These are phyloP conservation scores for Abrostola triplasia DNA, from an alignment of 2,888 invertebrate genomes.

Conservation along the genomic window DNA sequence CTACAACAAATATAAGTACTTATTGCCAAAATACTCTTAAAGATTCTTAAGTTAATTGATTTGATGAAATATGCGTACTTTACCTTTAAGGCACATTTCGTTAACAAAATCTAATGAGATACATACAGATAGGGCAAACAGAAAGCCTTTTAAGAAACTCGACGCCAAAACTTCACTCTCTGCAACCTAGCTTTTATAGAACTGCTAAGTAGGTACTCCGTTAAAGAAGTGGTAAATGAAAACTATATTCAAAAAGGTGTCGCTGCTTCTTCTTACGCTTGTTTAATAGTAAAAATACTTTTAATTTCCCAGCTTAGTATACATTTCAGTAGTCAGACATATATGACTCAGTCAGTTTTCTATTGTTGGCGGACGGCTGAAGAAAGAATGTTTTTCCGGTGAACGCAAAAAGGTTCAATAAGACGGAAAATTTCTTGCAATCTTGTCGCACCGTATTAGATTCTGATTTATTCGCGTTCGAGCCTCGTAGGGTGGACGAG, in stretches of 20 bases:
- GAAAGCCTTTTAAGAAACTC: too few species aligned
- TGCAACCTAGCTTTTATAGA: too few species aligned
- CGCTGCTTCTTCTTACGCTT: too few species aligned
- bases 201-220: too few species aligned
- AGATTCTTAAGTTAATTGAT: background rate
- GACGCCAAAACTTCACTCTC: too few species aligned
- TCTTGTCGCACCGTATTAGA: conserved; percentile 82
- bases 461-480: conserved; percentile 84
- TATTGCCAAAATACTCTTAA: background rate
- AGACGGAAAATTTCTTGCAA: conserved; percentile 81
- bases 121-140: too few species aligned
- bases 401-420: conserved; percentile 76
- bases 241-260: too few species aligned
- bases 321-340: conserved; percentile 14
- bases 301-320: background rate
- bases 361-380: conserved; percentile 12
- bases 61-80: background rate
- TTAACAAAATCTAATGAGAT: too few species aligned
- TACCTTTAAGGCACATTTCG: too few species aligned
- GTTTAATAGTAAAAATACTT: background rate
- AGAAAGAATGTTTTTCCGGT: conserved; percentile 43
- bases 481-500: conserved; percentile 79
- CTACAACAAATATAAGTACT: background rate
- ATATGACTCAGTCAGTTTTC: conserved; percentile 26
- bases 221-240: too few species aligned